Evolutionary conservation across 2,113 vertebrate species (phyloP).

Genomic region (Dicrurus megarhynchus): DNA sequence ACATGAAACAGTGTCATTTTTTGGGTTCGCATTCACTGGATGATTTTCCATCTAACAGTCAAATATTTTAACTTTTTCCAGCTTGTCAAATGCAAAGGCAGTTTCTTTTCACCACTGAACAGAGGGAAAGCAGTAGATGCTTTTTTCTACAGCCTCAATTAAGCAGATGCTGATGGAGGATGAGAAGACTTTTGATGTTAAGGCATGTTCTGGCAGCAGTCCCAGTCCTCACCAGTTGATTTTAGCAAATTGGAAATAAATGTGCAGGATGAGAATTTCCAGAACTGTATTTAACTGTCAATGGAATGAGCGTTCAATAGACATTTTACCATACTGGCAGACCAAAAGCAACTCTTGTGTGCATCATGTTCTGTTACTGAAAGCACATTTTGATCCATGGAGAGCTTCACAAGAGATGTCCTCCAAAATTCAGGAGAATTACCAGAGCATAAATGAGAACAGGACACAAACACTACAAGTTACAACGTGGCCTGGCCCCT

Average conservation of each 20-base stretch:
- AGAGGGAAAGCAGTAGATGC: neutral
- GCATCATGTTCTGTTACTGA: neutral
- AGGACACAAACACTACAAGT: neutral
- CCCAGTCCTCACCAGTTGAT: neutral
- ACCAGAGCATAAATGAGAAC: neutral
- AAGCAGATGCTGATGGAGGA: neutral
- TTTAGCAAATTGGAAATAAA: slow-evolving; percentile 29
- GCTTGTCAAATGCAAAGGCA: neutral
- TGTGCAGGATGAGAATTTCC: neutral
- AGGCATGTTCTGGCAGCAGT: slow-evolving; percentile 3
- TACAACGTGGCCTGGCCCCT: neutral
- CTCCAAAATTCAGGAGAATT: neutral
- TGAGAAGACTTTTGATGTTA: neutral
- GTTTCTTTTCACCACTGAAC: neutral
- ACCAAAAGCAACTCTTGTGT: neutral
- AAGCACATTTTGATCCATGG: neutral
- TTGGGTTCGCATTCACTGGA: neutral
- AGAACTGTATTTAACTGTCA: neutral
- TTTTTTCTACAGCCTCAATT: neutral
- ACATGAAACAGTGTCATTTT: neutral
- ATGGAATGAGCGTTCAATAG: neutral
- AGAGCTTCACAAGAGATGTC: neutral
- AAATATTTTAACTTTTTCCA: slow-evolving; percentile 10
- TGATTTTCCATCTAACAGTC: neutral
- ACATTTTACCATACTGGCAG: neutral